Base-by-base conservation (phyloP, 2,888 invertebrate species). In the Nephrocerus scutellatus region DNA sequence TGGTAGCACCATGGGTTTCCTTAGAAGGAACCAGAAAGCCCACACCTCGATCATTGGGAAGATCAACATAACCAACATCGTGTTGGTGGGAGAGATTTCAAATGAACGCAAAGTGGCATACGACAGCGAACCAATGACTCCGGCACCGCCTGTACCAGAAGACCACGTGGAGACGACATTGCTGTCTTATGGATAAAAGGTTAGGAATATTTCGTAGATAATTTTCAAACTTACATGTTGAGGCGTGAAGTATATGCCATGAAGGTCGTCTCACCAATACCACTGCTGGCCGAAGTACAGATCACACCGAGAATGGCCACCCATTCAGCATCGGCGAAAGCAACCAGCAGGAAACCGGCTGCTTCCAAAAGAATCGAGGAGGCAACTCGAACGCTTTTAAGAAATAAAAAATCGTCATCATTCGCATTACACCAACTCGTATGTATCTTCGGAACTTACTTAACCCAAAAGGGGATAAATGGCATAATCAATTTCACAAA, bases 131-230 rank as follows among this genome's bases (percentile, higher is more conserved):
- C 85, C 87, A 51, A 82, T 71, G 33, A 87, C 70, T 30, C 86
- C 87, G 37, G 86, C 85, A 30, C 79, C 56, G 16, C 84, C 84
- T 23, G 86, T 87, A 4, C 86, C 86, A 5, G 84, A 84, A 18
- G 84, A 82, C 84, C 84, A 86, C 5, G 82, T 76, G 2, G 83
- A 82, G 16, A 86, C 74, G 1, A 79, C 77, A 60, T 80, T 75
- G 57, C 83, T 82, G 32, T n/a, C n/a, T n/a, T n/a, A n/a, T n/a
- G n/a, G n/a, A n/a, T n/a, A n/a, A n/a, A n/a, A n/a, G n/a, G n/a
- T n/a, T n/a, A n/a, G n/a, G n/a, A n/a, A n/a, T n/a, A n/a, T n/a
- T n/a, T n/a, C n/a, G n/a, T n/a, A n/a, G n/a, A n/a, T n/a, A n/a
- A n/a, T n/a, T n/a, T n/a, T n/a, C n/a, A n/a, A n/a, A 16, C 38